Conservation (phyloP, 2,888 invertebrate species). For the Limnephilus marmoratus region DNA sequence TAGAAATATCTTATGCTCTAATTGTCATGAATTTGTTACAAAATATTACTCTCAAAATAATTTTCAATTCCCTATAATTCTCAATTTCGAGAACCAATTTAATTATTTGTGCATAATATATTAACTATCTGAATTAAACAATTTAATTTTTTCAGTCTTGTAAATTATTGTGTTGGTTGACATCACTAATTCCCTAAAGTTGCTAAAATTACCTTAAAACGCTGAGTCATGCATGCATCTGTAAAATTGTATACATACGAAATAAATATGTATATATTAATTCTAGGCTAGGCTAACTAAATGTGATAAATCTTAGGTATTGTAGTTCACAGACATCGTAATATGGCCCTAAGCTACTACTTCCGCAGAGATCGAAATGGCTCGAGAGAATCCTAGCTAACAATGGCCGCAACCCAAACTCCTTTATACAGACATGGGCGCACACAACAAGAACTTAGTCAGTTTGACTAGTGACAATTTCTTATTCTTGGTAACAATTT, state of each 20-base stretch:
- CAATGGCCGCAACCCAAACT: not conserved
- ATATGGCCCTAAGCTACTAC: conserved; percentile 31
- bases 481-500: conserved; percentile 28
- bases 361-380: conserved; percentile 31
- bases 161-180: conserved; percentile 62
- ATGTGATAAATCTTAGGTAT: conserved; percentile 65
- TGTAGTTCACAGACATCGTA: conserved; percentile 59
- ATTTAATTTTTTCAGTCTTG: conserved; percentile 65
- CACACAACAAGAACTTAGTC: conserved; percentile 17
- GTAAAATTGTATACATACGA: conserved; percentile 64
- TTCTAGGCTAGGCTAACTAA: conserved; percentile 59
- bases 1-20: conserved; percentile 72
- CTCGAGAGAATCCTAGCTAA: conserved; percentile 31
- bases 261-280: conserved; percentile 62
- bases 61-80: conserved; percentile 21
- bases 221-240: conserved; percentile 65
- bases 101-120: conserved; percentile 57
- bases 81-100: conserved; percentile 37
- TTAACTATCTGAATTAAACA: conserved; percentile 56
- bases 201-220: conserved; percentile 62
- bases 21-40: conserved; percentile 79
- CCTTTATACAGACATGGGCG: not conserved
- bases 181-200: conserved; percentile 57
- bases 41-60: conserved; percentile 66
- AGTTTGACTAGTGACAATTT: conserved; percentile 36